Evolutionary conservation across 2,797 vertebrate genomes (phyloP).

Genomic region (Silurus lanzhouensis): DNA sequence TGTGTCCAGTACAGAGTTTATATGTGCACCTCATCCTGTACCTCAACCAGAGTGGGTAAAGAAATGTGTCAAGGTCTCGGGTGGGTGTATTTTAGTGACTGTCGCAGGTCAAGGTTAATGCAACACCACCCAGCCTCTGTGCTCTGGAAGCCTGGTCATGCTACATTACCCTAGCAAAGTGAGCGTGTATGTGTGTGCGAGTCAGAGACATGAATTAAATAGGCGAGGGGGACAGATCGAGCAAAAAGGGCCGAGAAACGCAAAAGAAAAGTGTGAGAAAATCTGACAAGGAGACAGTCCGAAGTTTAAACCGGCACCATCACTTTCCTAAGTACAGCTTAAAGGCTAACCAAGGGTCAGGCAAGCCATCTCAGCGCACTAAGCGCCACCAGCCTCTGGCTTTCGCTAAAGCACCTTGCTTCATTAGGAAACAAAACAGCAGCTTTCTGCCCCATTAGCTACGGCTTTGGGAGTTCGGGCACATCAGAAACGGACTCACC

Average conservation of each 20-base stretch:
- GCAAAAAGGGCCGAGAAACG: neutral
- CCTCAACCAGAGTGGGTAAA: constrained; percentile 47
- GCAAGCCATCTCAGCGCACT: constrained; percentile 18
- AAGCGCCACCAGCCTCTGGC: constrained; percentile 35
- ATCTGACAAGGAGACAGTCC: neutral
- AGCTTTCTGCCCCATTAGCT: constrained; percentile 99
- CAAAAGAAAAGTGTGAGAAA: neutral
- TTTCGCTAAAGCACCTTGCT: constrained; percentile 82
- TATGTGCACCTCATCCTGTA: constrained; percentile 34
- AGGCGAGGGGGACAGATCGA: neutral
- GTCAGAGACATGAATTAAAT: neutral
- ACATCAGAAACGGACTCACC: constrained; percentile 99
- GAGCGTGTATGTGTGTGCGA: constrained; percentile 40
- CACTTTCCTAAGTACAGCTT: constrained; percentile 26
- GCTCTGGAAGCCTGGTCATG: constrained; percentile 61
- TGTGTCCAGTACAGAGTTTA: constrained; percentile 35
- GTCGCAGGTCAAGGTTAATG: constrained; percentile 83
- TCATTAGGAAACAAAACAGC: constrained; percentile 99
- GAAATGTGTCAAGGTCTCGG: constrained; percentile 72
- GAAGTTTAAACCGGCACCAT: constrained; percentile 29
- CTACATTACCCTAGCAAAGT: constrained; percentile 55
- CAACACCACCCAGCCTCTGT: constrained; percentile 80
- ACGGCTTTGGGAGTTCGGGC: constrained; percentile 99
- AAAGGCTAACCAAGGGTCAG: constrained; percentile 27
- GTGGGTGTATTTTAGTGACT: constrained; percentile 72